Conservation (phyloP, 2,888 invertebrate genomes). For the Drosophila koepferae region DNA sequence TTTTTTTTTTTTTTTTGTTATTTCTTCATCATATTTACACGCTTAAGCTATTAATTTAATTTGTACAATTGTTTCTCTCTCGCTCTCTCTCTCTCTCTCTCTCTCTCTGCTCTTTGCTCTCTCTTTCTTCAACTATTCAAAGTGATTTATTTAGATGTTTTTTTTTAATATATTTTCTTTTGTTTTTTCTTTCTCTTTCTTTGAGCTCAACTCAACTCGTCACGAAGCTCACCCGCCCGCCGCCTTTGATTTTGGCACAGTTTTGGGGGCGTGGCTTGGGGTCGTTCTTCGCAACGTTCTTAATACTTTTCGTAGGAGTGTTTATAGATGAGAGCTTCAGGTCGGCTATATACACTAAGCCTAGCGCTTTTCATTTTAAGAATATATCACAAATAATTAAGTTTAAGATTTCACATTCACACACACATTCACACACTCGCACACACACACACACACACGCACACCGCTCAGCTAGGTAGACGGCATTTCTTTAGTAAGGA, state of each 20-base stretch:
- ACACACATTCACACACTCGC: constrained; percentile 11
- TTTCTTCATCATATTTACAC: constrained; percentile 63
- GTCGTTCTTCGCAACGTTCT: constrained; percentile 16
- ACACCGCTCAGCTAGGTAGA: constrained; percentile 35
- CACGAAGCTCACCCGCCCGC: constrained; percentile 16
- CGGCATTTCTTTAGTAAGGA: constrained; percentile 70
- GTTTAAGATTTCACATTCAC: constrained; percentile 35
- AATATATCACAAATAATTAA: constrained; percentile 75
- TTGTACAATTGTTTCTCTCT: constrained; percentile 66
- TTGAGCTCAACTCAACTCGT: constrained; percentile 76
- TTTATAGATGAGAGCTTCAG: constrained; percentile 30
- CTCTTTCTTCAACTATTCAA: neutral
- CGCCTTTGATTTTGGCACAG: constrained; percentile 61
- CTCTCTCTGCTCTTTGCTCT: too few relatives aligned
- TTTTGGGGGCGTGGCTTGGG: constrained; percentile 44
- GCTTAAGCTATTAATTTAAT: constrained; percentile 57
- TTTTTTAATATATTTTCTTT: neutral
- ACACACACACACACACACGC: constrained; percentile 13
- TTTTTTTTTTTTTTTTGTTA: neutral
- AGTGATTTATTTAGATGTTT: neutral
- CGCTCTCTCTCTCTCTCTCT: constrained; percentile 14
- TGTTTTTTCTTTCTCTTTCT: constrained; percentile 19
- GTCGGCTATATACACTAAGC: constrained; percentile 59
- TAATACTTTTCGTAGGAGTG: constrained; percentile 56
- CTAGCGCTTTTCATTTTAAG: constrained; percentile 63